Evolutionary conservation across 1,140 invertebrate species (phyloP), one percentile per base, ranked within the genome.

Genomic region (Leptinotarsa defecta): DNA sequence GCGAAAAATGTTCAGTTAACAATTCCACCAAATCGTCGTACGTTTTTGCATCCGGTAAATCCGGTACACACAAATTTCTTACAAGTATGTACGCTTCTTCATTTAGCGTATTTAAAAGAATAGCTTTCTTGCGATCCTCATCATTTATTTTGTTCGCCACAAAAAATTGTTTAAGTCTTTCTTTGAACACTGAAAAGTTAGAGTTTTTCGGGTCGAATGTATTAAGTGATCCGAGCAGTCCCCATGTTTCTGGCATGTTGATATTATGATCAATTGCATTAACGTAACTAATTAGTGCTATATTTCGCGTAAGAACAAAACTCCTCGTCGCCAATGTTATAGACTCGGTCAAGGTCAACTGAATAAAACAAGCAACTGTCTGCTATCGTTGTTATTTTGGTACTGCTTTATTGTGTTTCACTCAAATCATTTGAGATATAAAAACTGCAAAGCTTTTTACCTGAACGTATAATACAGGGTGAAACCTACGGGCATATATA

Each of bases 141-240:
- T 68, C 67, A 15, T 68, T 19, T 13, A 68, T 68, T 65, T 65
- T 27, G 34, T 68, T 68, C 24, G 67, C 67, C 24, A 68, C 43
- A 19, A 68, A 68, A 13, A 48, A 13, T 68, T 68, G 67, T 48
- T 27, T 68, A 15, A 68, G 34, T 65, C 24, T 65, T 65, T 65
- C 63, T 13, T 13, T 65, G 19, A 65, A 65, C 19, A 65, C 63
- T 20, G 43, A 15, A 19, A 68, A 68, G 19, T 68, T 19, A 15
- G 67, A 68, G 27, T 27, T 27, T 27, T 27, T 27, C 27, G 27
- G 27, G 27, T 27, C 27, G 27, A 27, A 27, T 27, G 27, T 27
- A 27, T 27, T 27, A 27, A 27, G 27, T 34, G 27, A 34, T 34
- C 27, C 27, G 27, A 34, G 27, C 27, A 34, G 27, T 34, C 27